Conservation (phyloP, 2,113 vertebrate genomes). For the Oryzias celebensis region DNA sequence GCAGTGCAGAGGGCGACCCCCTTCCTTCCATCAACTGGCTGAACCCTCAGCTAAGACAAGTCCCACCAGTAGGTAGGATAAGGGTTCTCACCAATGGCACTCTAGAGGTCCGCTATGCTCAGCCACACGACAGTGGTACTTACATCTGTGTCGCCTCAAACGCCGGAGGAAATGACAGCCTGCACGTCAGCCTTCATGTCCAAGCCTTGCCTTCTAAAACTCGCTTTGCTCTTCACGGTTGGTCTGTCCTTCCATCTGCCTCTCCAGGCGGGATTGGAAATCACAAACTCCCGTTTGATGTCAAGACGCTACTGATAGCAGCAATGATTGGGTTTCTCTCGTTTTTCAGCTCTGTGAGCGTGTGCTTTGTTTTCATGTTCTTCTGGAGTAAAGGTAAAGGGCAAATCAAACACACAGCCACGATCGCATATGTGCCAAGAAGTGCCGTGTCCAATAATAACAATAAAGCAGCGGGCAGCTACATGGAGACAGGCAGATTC, state of each 20-base stretch:
- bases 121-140: constrained; percentile 78
- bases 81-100: constrained; percentile 78
- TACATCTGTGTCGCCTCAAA: constrained; percentile 85
- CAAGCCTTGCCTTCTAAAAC: constrained; percentile 61
- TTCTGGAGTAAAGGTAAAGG: constrained; percentile 87
- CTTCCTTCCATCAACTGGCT: constrained; percentile 80
- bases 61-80: constrained; percentile 73
- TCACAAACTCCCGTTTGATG: constrained; percentile 67
- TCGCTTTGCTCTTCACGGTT: constrained; percentile 52
- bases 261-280: constrained; percentile 39
- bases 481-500: constrained; percentile 69
- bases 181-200: constrained; percentile 77
- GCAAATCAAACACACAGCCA: constrained; percentile 82
- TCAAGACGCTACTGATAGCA: constrained; percentile 80
- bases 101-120: constrained; percentile 82
- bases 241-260: constrained; percentile 58
- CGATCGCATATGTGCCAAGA: constrained; percentile 81
- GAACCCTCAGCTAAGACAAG: constrained; percentile 66
- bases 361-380: constrained; percentile 87
- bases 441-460: constrained; percentile 36
- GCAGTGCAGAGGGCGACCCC: constrained; percentile 83
- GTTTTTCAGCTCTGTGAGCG: constrained; percentile 83
- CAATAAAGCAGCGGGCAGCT: constrained; percentile 33
- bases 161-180: constrained; percentile 80
- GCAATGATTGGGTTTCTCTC: constrained; percentile 83